A percentile compares a stretch with the other conserved stretches of the same genome.
Evolutionary conservation across 2,113 vertebrate genomes (phyloP).

Genomic region (Pangasianodon gigas): DNA sequence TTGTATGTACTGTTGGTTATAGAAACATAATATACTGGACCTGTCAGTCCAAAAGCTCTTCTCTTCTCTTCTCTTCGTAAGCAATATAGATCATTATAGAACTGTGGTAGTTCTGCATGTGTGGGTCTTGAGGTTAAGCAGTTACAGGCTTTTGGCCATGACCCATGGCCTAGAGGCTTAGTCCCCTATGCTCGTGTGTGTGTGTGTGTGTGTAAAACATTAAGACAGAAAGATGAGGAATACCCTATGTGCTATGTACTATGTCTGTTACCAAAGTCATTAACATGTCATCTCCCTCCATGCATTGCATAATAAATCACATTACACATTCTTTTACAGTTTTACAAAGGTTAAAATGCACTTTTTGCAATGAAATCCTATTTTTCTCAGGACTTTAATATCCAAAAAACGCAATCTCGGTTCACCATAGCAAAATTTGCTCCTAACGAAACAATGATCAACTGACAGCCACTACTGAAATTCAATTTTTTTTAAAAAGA

Average conservation of each 20-base stretch:
- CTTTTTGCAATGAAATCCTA: neutral
- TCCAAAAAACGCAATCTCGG: neutral
- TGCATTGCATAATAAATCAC: neutral
- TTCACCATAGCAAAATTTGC: neutral
- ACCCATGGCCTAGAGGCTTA: slow-evolving; percentile 48
- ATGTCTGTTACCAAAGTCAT: neutral
- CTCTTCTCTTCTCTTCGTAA: neutral
- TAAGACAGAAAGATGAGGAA: neutral
- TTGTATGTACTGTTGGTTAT: neutral
- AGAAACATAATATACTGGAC: neutral
- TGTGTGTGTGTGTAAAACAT: slow-evolving; percentile 12
- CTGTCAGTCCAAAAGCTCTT: neutral
- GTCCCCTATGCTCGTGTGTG: slow-evolving; percentile 41
- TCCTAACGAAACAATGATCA: neutral
- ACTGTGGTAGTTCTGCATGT: slow-evolving; percentile 57
- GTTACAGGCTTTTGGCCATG: slow-evolving; percentile 58
- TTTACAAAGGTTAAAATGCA: neutral
- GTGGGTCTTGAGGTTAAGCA: slow-evolving; percentile 59
- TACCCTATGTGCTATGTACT: neutral
- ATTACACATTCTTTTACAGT: neutral
- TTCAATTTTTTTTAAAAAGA: neutral
- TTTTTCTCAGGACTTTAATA: neutral
- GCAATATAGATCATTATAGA: slow-evolving; percentile 52
- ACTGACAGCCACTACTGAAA: neutral
- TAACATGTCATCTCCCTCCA: neutral